Evolutionary conservation across 1,140 invertebrate species (phyloP).

Genomic region (Cherax quadricarinatus): DNA sequence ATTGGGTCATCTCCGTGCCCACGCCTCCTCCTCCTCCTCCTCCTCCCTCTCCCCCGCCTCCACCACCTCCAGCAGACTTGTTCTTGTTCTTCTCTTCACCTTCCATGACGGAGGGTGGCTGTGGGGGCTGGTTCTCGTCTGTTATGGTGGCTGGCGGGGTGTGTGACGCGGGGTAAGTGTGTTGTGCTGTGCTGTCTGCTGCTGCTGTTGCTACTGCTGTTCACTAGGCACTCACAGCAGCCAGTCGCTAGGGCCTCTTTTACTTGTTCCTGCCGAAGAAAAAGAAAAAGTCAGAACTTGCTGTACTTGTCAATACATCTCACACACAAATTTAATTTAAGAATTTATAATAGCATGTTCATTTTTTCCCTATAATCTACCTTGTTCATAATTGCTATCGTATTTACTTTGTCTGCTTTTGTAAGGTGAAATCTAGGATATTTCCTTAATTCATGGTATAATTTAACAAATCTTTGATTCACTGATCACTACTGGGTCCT

Average conservation of each 20-base stretch:
- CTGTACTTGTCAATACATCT: too few species aligned
- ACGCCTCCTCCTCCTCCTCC: slow-evolving; percentile 49
- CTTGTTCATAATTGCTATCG: too few species aligned
- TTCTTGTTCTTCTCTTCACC: slow-evolving; percentile 36
- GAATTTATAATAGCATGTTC: too few species aligned
- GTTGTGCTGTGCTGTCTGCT: background rate
- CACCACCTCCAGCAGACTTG: slow-evolving; percentile 25
- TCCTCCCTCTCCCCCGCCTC: slow-evolving; percentile 33
- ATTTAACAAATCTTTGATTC: too few species aligned
- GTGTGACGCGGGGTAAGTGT: background rate
- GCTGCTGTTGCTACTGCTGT: background rate
- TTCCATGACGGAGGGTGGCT: slow-evolving; percentile 35
- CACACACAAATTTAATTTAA: too few species aligned
- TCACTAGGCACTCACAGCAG: background rate
- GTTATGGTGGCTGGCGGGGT: slow-evolving; percentile 39
- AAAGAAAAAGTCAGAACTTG: background rate
- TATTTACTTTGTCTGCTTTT: too few species aligned
- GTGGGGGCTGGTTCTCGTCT: slow-evolving; percentile 48
- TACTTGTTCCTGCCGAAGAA: slow-evolving; percentile 37
- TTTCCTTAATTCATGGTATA: too few species aligned
- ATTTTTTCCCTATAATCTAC: too few species aligned
- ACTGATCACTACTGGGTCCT: too few species aligned
- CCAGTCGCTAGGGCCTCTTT: background rate
- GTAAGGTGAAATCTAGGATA: too few species aligned
- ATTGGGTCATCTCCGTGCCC: slow-evolving; percentile 46